These are phyloP conservation scores for Pyrochroa serraticornis DNA, from an alignment of 2,888 invertebrate genomes.

Conservation along the genomic window DNA sequence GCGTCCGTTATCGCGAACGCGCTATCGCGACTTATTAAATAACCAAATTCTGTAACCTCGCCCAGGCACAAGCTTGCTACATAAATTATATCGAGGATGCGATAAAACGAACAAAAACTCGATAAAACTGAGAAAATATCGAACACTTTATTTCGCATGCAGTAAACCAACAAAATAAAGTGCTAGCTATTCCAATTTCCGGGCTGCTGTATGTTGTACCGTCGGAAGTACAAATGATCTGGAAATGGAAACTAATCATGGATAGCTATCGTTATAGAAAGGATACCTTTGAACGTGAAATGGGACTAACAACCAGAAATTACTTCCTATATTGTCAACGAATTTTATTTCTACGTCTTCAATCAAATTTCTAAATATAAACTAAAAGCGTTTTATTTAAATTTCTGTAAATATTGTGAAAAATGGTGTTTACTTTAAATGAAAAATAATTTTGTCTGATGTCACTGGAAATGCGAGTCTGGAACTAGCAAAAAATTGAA, in stretches of 20 bases:
- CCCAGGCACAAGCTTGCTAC: constrained; percentile 30
- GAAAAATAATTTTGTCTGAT: neutral
- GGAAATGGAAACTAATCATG: constrained; percentile 40
- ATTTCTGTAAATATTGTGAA: too few species aligned
- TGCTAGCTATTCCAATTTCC: constrained; percentile 30
- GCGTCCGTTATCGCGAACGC: constrained; percentile 20
- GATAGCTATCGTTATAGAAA: constrained; percentile 29
- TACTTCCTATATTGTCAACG: too few species aligned
- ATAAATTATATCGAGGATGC: constrained; percentile 34
- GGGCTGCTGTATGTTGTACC: constrained; percentile 28
- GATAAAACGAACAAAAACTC: constrained; percentile 31
- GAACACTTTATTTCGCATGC: constrained; percentile 33
- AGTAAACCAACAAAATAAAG: constrained; percentile 37
- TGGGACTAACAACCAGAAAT: too few species aligned
- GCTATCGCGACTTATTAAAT: constrained; percentile 34
- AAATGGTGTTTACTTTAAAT: neutral
- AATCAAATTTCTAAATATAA: too few species aligned
- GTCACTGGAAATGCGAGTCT: too few species aligned
- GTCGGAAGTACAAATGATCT: constrained; percentile 38
- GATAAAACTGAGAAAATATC: constrained; percentile 36
- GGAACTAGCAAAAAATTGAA: too few species aligned
- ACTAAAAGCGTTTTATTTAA: too few species aligned
- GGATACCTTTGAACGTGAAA: neutral
- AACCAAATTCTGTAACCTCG: constrained; percentile 30
- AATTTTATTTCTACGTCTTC: too few species aligned